A percentile compares a stretch with the other conserved stretches of the same genome.
Conservation (phyloP, 2,888 invertebrate species). For the Desoria tigrina region DNA sequence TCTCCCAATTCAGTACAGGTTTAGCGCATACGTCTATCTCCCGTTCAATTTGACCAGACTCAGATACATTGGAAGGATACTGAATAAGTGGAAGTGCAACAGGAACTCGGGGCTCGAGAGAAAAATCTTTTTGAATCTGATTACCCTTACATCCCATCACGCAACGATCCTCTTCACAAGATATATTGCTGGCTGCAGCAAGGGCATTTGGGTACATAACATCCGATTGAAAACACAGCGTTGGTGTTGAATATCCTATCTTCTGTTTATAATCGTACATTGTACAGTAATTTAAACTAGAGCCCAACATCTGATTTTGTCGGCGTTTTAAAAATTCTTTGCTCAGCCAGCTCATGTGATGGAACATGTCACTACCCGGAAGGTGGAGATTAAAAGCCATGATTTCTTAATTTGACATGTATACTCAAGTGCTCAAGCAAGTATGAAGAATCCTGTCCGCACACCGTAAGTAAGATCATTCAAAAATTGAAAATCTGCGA, state of each 20-base stretch:
- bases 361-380: conserved; percentile 20
- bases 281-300: neutral
- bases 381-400: conserved; percentile 34
- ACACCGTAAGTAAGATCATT: too few relatives aligned
- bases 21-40: conserved; percentile 44
- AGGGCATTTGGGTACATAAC: conserved; percentile 46
- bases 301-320: neutral
- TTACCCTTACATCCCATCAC: conserved; percentile 45
- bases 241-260: conserved; percentile 32
- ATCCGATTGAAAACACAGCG: conserved; percentile 40
- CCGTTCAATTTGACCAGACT: conserved; percentile 13
- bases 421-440: too few relatives aligned
- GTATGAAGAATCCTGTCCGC: too few relatives aligned
- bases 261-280: conserved; percentile 30
- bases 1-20: conserved; percentile 52
- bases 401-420: neutral
- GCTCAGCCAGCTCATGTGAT: neutral
- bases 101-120: conserved; percentile 38
- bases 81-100: conserved; percentile 45
- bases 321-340: neutral
- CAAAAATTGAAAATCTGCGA: too few relatives aligned
- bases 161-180: conserved; percentile 2
- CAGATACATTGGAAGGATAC: too few relatives aligned
- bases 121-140: conserved; percentile 46
- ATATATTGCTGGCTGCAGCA: conserved; percentile 14